A percentile compares a stretch with the other conserved stretches of the same genome.
phyloP scores from a whole-genome alignment of 2,797 vertebrate species.

The Poecilia velifera region DNA sequence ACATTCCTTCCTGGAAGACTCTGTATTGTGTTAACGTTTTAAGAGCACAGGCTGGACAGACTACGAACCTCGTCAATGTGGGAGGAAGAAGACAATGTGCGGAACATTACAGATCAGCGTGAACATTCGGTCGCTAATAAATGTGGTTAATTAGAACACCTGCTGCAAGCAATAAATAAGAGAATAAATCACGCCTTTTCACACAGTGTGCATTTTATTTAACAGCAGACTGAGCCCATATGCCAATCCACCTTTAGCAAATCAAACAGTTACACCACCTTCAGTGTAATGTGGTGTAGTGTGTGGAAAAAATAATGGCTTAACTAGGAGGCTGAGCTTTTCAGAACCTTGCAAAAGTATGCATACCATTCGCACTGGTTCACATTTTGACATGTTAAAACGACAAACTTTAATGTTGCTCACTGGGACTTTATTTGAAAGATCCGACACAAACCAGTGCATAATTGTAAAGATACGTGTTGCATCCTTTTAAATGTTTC shows the following conservation, averaged over 20 bases:
- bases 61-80: constrained; percentile 6
- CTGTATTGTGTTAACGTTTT: constrained; percentile 19
- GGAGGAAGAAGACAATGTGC: constrained; percentile 30
- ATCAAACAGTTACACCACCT: constrained; percentile 22
- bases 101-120: constrained; percentile 8
- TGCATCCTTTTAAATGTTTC: background rate
- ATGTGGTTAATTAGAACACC: constrained; percentile 22
- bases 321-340: background rate
- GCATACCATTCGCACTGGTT: background rate
- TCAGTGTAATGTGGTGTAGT: constrained; percentile 28
- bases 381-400: background rate
- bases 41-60: constrained; percentile 31
- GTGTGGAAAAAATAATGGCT: constrained; percentile 9
- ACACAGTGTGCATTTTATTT: background rate
- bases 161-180: background rate
- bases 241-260: background rate
- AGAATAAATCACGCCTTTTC: constrained; percentile 18
- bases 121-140: constrained; percentile 18
- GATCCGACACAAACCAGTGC: background rate
- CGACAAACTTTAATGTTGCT: background rate
- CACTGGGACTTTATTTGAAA: background rate
- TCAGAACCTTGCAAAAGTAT: background rate
- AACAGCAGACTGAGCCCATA: constrained; percentile 35
- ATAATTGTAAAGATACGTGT: background rate
- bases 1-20: constrained; percentile 48